Conservation (phyloP, 1,140 invertebrate species). For the Lanistes nyassanus region DNA sequence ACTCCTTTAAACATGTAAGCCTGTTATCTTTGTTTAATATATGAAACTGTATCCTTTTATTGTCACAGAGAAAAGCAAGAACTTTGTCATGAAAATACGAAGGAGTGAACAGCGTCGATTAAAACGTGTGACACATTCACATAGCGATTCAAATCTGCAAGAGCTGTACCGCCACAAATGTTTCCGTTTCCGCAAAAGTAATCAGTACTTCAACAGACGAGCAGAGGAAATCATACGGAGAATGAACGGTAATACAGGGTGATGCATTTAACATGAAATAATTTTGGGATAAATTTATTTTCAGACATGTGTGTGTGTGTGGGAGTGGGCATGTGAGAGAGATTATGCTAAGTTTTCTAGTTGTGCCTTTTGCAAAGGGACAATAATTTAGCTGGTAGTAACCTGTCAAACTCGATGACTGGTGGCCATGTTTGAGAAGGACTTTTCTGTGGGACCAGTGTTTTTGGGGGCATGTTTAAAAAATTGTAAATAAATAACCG, state of each 20-base stretch:
- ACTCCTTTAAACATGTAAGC: too few relatives aligned
- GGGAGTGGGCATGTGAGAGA: too few relatives aligned
- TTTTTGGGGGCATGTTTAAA: too few relatives aligned
- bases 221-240: not conserved
- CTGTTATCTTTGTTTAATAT: too few relatives aligned
- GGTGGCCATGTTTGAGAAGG: too few relatives aligned
- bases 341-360: too few relatives aligned
- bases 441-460: too few relatives aligned
- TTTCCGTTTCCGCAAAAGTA: constrained; percentile 28
- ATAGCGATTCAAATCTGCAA: constrained; percentile 30
- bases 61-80: constrained; percentile 28
- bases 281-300: not conserved
- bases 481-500: too few relatives aligned
- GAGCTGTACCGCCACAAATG: constrained; percentile 31
- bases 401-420: too few relatives aligned
- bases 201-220: constrained; percentile 8
- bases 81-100: constrained; percentile 33
- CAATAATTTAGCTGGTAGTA: too few relatives aligned
- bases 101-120: constrained; percentile 31
- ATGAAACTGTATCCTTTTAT: not conserved
- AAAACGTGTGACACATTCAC: constrained; percentile 16
- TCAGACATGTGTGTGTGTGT: too few relatives aligned
- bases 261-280: not conserved
- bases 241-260: constrained; percentile 13
- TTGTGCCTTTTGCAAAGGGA: too few relatives aligned